Evolutionary conservation across 2,113 vertebrate genomes (phyloP), one percentile per base, ranked within the genome.

Genomic region (Vulpes lagopus): DNA sequence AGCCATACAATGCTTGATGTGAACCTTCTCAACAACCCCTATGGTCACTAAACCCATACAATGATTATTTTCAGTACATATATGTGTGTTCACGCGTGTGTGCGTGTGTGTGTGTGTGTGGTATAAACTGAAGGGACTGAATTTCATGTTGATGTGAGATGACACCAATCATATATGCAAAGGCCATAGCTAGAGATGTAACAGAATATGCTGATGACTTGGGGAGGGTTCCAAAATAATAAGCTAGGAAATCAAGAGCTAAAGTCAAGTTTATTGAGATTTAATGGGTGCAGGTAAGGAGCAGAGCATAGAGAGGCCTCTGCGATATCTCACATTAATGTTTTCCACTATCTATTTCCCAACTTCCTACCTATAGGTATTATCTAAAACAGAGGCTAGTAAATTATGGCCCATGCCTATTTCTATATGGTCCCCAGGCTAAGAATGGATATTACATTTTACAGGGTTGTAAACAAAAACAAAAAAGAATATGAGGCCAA

Each of bases 291-390:
- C 55, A 32, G 14, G 25, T 55, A 95, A 59, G 65, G 19, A 80
- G 4, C 4, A 95, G 12, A 91, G 27, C 23, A 64, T 12, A 73
- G 43, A 65, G 55, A 78, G 25, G 64, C 15, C 27, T 87, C 30
- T 87, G 16, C 30, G 85, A 32, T 81, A 74, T 91, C 2, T 88
- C 91, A 60, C 23, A 87, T 93, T 74, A 95, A 90, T 88, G 94
- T 97, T 82, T 20, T 84, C 27, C 22, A 79, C 4, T 60, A 32
- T 43, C 11, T 55, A 14, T 87, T 86, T 95, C 5, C 69, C 16
- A 93, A 80, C 59, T 38, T 95, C 35, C 12, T 91, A 43, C 22
- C 35, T 83, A 53, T 5, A 93, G 59, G n/a, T 87, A 74, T 73
- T 74, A 15, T 81, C 20, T 86, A 71, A 83, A 22, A 94, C 12